A percentile compares a stretch with the other conserved stretches of the same genome.
Conservation (phyloP, 2,113 vertebrate species). For the Zosterops japonicus region DNA sequence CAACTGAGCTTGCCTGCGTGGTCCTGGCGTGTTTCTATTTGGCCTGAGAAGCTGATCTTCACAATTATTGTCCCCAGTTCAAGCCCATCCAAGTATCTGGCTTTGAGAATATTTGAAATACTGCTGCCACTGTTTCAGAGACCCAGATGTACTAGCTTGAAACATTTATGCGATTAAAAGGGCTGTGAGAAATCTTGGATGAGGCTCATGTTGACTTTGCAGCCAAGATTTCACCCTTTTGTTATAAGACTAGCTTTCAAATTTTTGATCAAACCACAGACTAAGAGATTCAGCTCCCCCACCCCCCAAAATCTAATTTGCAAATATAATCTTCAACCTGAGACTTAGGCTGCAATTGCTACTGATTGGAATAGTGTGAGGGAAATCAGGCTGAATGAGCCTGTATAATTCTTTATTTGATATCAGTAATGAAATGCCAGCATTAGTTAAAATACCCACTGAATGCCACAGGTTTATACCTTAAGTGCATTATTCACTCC, state of each 20-base stretch:
- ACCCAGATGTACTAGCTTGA: constrained; percentile 46
- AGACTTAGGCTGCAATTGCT: not conserved
- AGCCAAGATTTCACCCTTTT: constrained; percentile 41
- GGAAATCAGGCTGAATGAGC: not conserved
- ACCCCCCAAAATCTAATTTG: not conserved
- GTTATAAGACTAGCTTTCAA: not conserved
- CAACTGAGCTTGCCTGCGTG: not conserved
- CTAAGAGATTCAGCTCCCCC: not conserved
- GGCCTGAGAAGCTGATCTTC: constrained; percentile 22
- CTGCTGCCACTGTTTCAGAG: constrained; percentile 42
- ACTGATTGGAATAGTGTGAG: not conserved
- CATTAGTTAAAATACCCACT: not conserved
- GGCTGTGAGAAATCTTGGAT: constrained; percentile 47
- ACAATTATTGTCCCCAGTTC: constrained; percentile 34
- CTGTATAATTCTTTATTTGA: not conserved
- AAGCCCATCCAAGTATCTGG: constrained; percentile 47
- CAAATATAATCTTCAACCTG: not conserved
- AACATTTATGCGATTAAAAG: constrained; percentile 45
- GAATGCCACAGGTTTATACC: not conserved
- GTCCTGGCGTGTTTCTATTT: constrained; percentile 18
- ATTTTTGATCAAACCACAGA: not conserved
- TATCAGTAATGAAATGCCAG: constrained; percentile 17
- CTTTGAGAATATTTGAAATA: constrained; percentile 56
- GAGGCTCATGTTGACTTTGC: not conserved
- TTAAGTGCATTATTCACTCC: not conserved